Evolutionary conservation across 2,113 vertebrate species (phyloP).

Genomic region (Anarhynchus alexandrinus): DNA sequence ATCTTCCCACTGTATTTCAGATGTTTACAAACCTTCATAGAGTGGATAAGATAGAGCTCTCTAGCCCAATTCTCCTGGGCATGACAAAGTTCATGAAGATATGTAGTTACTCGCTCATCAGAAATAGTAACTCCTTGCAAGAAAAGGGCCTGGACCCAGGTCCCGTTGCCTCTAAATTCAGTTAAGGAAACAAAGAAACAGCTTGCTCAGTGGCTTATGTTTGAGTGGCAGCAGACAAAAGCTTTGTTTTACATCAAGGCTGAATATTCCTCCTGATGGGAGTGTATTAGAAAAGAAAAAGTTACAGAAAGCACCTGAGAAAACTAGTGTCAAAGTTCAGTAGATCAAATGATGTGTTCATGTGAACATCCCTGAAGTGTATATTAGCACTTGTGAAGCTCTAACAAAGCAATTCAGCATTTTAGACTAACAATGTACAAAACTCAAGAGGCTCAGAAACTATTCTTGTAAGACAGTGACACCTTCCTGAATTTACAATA

Average conservation of each 20-base stretch:
- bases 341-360: not conserved
- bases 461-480: not conserved
- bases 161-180: not conserved
- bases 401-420: not conserved
- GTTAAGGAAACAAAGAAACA: not conserved
- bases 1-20: not conserved
- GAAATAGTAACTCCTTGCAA: not conserved
- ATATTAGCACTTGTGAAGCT: not conserved
- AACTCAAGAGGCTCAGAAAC: not conserved
- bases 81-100: not conserved
- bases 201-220: not conserved
- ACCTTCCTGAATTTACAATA: not conserved
- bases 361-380: not conserved
- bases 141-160: not conserved
- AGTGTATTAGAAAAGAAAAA: not conserved
- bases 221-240: not conserved
- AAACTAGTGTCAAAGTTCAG: not conserved
- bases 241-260: not conserved
- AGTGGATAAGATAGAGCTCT: not conserved
- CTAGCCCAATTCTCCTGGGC: not conserved
- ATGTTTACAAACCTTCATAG: not conserved
- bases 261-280: not conserved
- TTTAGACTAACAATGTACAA: not conserved
- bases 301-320: not conserved
- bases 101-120: not conserved